These are phyloP conservation scores for Nothocercus nigrocapillus DNA, from an alignment of 2,113 vertebrate genomes.

Conservation along the genomic window DNA sequence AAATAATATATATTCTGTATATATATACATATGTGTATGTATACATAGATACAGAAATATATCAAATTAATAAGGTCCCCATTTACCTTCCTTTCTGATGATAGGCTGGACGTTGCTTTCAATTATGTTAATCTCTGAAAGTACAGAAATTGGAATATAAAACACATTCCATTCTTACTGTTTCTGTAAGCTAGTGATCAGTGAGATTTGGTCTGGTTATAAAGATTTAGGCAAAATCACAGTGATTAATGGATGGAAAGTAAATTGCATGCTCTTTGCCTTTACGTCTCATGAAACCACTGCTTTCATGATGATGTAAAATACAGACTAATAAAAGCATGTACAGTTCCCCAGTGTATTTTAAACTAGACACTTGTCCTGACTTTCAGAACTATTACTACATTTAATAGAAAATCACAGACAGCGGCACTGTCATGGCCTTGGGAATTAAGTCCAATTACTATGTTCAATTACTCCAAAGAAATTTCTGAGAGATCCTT, in stretches of 20 bases:
- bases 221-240: neutral
- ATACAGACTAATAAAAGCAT: conserved; percentile 6
- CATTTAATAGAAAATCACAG: fast-evolving
- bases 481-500: neutral
- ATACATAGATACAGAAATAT: conserved; percentile 41
- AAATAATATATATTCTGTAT: conserved; percentile 39
- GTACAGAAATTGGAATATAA: conserved; percentile 74
- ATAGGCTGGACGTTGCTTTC: conserved; percentile 80
- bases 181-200: neutral
- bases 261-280: neutral
- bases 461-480: neutral
- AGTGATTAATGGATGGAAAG: neutral
- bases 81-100: conserved; percentile 81
- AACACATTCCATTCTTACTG: conserved; percentile 34
- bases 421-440: fast-evolving
- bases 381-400: neutral
- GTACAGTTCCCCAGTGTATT: neutral
- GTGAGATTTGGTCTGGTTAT: neutral
- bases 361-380: neutral
- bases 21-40: neutral
- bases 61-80: conserved; percentile 13
- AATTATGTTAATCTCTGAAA: conserved; percentile 85
- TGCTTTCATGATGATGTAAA: neutral
- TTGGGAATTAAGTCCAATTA: neutral
- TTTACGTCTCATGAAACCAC: conserved; percentile 47